phyloP scores from a whole-genome alignment of 1,140 invertebrate species.

The Triops cancriformis region DNA sequence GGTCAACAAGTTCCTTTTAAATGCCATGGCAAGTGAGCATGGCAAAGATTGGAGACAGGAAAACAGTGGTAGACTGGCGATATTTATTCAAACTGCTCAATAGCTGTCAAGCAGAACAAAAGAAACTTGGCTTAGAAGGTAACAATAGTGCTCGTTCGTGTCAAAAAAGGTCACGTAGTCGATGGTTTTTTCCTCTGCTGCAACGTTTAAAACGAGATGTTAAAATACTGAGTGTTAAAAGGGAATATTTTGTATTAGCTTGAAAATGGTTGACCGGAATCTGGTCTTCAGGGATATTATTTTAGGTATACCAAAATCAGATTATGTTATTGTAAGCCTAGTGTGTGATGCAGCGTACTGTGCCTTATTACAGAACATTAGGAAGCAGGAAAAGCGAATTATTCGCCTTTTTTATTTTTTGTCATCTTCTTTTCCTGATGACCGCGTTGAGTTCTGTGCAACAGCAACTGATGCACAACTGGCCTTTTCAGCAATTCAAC shows the following conservation, averaged over 20 bases:
- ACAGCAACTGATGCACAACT: conserved; percentile 5
- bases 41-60: neutral
- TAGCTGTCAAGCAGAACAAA: conserved; percentile 13
- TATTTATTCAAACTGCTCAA: conserved; percentile 11
- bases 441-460: conserved; percentile 1
- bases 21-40: neutral
- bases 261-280: too few species aligned
- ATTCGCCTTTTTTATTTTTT: neutral
- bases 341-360: neutral
- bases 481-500: conserved; percentile 10
- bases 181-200: neutral
- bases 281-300: too few species aligned
- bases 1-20: neutral
- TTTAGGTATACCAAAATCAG: too few species aligned
- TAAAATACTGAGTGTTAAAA: too few species aligned
- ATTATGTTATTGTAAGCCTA: neutral
- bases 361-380: neutral
- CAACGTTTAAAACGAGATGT: neutral
- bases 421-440: neutral
- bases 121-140: neutral
- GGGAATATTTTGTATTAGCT: too few species aligned
- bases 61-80: neutral
- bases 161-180: conserved; percentile 1
- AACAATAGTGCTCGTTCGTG: neutral
- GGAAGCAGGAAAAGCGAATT: conserved; percentile 6